phyloP scores from a whole-genome alignment of 1,140 invertebrate genomes.

The Leptopilina clavipes region DNA sequence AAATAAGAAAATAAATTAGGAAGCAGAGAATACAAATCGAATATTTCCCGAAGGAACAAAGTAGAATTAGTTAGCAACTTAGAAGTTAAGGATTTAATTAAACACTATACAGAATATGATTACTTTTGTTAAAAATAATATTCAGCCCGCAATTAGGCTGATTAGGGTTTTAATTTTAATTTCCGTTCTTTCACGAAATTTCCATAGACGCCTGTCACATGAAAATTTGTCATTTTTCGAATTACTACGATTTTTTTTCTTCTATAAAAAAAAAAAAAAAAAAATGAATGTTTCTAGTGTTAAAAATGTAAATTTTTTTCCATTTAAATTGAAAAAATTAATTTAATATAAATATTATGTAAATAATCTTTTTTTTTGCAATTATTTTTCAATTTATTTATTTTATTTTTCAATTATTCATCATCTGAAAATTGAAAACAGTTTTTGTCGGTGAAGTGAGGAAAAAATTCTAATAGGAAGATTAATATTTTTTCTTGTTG shows the following conservation, averaged over 20 bases:
- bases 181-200: constrained; percentile 3
- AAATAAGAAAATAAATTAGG: constrained; percentile 11
- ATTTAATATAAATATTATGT: too few relatives aligned
- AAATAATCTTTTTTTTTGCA: too few relatives aligned
- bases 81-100: neutral
- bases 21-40: constrained; percentile 25
- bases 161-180: neutral
- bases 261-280: neutral
- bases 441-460: too few relatives aligned
- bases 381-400: too few relatives aligned
- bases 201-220: constrained; percentile 30
- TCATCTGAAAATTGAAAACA: too few relatives aligned
- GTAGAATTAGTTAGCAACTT: constrained; percentile 21
- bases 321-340: too few relatives aligned
- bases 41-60: constrained; percentile 23
- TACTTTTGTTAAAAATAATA: neutral
- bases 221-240: neutral
- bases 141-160: neutral
- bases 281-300: too few relatives aligned
- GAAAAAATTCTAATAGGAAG: too few relatives aligned
- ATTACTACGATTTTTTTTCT: constrained; percentile 31
- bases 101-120: neutral
- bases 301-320: too few relatives aligned
- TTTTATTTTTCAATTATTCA: too few relatives aligned
- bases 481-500: too few relatives aligned